Percentiles rank a stretch among this genome's conserved stretches.
These are phyloP conservation scores for Poecilia picta DNA, from an alignment of 2,797 vertebrate species.

Conservation along the genomic window DNA sequence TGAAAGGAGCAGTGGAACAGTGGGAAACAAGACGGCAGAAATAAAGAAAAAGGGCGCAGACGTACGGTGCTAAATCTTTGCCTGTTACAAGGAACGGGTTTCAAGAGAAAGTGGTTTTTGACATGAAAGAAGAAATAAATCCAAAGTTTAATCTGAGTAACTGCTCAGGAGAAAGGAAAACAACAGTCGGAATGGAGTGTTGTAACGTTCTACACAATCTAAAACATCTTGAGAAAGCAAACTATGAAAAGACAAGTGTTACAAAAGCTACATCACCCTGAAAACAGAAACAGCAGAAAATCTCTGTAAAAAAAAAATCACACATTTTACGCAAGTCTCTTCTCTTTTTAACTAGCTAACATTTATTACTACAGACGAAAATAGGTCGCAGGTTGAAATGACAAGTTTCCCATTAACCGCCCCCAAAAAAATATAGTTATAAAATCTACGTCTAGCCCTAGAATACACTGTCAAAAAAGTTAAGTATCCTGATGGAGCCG, in stretches of 20 bases:
- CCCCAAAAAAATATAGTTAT: neutral
- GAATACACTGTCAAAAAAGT: neutral
- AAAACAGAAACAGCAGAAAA: neutral
- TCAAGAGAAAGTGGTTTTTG: constrained; percentile 46
- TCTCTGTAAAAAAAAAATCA: neutral
- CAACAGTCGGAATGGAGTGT: constrained; percentile 14
- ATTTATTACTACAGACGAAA: neutral
- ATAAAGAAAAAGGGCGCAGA: constrained; percentile 29
- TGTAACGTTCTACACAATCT: constrained; percentile 14
- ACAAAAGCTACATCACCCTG: neutral
- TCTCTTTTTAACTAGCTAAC: neutral
- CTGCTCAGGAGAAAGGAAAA: constrained; percentile 7
- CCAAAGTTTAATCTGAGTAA: constrained; percentile 31
- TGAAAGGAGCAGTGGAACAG: constrained; percentile 41
- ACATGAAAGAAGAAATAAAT: constrained; percentile 41
- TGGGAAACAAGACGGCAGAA: constrained; percentile 36
- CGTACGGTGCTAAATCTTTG: constrained; percentile 34
- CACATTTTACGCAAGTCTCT: neutral
- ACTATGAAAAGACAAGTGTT: neutral
- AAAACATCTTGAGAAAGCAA: constrained; percentile 18
- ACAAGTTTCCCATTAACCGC: neutral
- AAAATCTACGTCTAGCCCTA: neutral
- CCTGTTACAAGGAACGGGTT: constrained; percentile 34
- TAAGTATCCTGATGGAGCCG: neutral
- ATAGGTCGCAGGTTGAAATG: neutral